Percentiles rank a stretch among this genome's conserved stretches.
Conservation (phyloP, 2,888 invertebrate genomes). For the Plebejus anna region DNA sequence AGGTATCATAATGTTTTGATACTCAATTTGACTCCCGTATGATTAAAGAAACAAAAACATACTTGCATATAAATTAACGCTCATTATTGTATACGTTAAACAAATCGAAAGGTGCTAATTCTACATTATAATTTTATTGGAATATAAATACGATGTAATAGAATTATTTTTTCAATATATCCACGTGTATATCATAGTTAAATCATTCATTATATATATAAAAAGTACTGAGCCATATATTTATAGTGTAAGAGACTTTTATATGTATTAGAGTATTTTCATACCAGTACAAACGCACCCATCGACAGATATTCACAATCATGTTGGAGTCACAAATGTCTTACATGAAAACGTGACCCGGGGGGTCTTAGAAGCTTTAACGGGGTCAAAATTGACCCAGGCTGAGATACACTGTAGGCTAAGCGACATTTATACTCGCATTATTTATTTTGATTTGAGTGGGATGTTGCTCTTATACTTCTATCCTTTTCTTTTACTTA, state of each 20-base stretch:
- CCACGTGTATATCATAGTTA: constrained; percentile 18
- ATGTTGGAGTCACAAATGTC: constrained; percentile 70
- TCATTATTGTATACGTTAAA: not conserved
- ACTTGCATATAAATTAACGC: not conserved
- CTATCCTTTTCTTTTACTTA: not conserved
- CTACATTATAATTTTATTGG: not conserved
- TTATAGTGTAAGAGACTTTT: constrained; percentile 43
- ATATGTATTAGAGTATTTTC: constrained; percentile 45
- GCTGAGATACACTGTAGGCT: constrained; percentile 11
- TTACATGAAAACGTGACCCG: constrained; percentile 44
- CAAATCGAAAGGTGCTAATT: constrained; percentile 12
- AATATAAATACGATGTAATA: not conserved
- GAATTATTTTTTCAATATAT: not conserved
- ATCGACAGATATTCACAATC: constrained; percentile 63
- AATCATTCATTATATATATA: constrained; percentile 24
- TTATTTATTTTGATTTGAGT: not conserved
- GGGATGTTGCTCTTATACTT: not conserved
- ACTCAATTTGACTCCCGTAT: not conserved
- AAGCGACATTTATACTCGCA: constrained; percentile 15
- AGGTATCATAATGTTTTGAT: no score
- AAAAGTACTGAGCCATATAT: constrained; percentile 42
- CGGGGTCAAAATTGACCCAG: not conserved
- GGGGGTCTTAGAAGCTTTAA: constrained; percentile 4
- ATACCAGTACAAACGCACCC: constrained; percentile 41
- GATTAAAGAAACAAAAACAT: not conserved